A percentile compares a stretch with the other conserved stretches of the same genome.
phyloP scores from a whole-genome alignment of 2,113 vertebrate genomes.

The Corvus cornix region DNA sequence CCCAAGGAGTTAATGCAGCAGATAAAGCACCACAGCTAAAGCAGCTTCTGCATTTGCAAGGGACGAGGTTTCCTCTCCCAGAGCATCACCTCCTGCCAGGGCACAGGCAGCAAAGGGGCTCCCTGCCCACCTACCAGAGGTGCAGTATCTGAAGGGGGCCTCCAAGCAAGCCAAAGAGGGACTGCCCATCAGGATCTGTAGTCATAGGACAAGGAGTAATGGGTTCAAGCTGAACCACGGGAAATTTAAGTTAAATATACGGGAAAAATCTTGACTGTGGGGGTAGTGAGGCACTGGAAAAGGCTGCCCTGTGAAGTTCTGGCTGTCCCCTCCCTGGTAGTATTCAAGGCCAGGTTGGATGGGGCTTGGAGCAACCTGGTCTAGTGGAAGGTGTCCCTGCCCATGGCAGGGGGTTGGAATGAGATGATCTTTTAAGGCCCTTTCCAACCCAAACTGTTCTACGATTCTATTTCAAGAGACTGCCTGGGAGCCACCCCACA shows the following conservation, averaged over 20 bases:
- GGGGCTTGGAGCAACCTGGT: neutral
- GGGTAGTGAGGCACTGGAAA: neutral
- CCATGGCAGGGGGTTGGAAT: neutral
- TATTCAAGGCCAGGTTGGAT: neutral
- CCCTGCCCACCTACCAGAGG: neutral
- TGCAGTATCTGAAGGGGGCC: neutral
- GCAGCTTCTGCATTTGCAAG: neutral
- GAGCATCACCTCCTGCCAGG: neutral
- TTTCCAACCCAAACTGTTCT: neutral
- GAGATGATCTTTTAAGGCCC: neutral
- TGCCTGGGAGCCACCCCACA: neutral
- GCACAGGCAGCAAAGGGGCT: neutral
- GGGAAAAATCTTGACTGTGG: neutral
- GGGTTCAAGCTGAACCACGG: neutral
- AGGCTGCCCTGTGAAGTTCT: neutral
- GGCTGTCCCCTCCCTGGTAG: neutral
- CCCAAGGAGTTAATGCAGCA: neutral
- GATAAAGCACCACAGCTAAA: neutral
- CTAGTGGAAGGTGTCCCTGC: neutral
- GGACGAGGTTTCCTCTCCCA: rapidly evolving
- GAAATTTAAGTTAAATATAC: neutral
- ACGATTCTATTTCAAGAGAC: neutral
- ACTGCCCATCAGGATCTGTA: neutral
- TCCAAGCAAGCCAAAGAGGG: neutral
- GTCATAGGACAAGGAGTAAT: neutral